Conservation (phyloP, 1,140 invertebrate species). For the Pseudomyrmex sp. region DNA sequence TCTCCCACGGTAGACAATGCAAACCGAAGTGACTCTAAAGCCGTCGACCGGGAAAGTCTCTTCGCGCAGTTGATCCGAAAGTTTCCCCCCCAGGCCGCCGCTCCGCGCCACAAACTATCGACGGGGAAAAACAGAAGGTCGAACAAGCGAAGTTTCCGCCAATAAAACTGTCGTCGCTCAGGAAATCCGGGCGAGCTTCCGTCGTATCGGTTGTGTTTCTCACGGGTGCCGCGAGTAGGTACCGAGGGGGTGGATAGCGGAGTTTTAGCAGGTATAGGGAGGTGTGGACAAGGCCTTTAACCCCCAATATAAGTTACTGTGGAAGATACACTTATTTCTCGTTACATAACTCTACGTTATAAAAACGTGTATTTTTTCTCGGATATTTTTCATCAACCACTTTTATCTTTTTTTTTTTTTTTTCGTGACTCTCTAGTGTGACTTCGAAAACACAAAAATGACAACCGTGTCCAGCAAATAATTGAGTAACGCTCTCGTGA, state of each 20-base stretch:
- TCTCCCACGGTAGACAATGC: slow-evolving; percentile 35
- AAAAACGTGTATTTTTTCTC: slow-evolving; percentile 1
- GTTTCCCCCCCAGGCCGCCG: slow-evolving; percentile 27
- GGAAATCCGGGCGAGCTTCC: slow-evolving; percentile 47
- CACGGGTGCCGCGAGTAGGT: slow-evolving; percentile 6
- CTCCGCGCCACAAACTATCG: slow-evolving; percentile 45
- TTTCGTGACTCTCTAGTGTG: too few relatives aligned
- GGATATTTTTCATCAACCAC: not conserved
- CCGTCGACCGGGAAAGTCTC: slow-evolving; percentile 39
- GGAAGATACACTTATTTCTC: slow-evolving; percentile 7
- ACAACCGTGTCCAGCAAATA: too few relatives aligned
- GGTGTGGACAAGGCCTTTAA: slow-evolving; percentile 17
- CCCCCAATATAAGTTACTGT: slow-evolving; percentile 14
- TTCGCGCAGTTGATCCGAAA: slow-evolving; percentile 52
- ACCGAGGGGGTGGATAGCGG: not conserved
- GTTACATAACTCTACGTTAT: not conserved
- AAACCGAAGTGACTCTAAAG: slow-evolving; percentile 53
- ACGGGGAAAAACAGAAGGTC: slow-evolving; percentile 56
- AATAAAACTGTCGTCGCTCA: slow-evolving; percentile 58
- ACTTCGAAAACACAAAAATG: too few relatives aligned
- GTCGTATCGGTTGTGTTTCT: slow-evolving; percentile 55
- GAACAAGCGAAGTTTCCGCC: slow-evolving; percentile 58
- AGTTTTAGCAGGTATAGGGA: not conserved
- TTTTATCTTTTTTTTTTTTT: too few relatives aligned
- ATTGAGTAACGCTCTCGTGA: too few relatives aligned